A percentile compares a stretch with the other conserved stretches of the same genome.
Conservation (phyloP, 2,113 vertebrate species). For the Elephantulus edwardii region DNA sequence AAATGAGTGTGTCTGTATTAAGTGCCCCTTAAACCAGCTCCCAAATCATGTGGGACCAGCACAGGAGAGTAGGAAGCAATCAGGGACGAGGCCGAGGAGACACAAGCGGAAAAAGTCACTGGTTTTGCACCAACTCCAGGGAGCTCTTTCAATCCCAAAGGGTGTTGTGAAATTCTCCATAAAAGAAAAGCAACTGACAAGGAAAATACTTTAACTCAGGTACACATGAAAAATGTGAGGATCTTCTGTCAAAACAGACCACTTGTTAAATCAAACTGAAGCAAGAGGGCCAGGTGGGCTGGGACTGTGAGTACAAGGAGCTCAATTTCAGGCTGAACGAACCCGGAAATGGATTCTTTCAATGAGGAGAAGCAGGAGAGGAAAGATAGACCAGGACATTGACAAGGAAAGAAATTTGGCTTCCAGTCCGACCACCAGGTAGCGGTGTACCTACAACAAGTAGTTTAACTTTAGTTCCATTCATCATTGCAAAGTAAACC, state of each 20-base stretch:
- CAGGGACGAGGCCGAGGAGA: neutral
- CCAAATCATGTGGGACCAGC: neutral
- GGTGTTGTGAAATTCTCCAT: neutral
- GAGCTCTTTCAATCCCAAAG: neutral
- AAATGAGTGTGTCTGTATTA: neutral
- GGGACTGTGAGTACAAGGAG: neutral
- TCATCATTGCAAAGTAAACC: neutral
- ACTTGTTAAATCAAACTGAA: neutral
- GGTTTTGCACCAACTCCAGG: neutral
- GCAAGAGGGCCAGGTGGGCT: neutral
- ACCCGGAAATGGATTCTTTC: neutral
- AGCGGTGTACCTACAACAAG: neutral
- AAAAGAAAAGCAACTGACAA: neutral
- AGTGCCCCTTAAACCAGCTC: neutral
- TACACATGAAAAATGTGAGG: neutral
- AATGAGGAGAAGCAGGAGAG: neutral
- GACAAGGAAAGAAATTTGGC: neutral
- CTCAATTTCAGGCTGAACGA: neutral
- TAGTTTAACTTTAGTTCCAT: neutral
- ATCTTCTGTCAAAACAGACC: neutral
- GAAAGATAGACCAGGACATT: neutral
- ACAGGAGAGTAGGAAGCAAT: neutral
- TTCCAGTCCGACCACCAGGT: neutral
- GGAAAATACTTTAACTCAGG: neutral
- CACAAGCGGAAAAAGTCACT: accelerated